A percentile compares a stretch with the other conserved stretches of the same genome.
phyloP scores from a whole-genome alignment of 2,888 invertebrate species.

The Thymelicus acteon region DNA sequence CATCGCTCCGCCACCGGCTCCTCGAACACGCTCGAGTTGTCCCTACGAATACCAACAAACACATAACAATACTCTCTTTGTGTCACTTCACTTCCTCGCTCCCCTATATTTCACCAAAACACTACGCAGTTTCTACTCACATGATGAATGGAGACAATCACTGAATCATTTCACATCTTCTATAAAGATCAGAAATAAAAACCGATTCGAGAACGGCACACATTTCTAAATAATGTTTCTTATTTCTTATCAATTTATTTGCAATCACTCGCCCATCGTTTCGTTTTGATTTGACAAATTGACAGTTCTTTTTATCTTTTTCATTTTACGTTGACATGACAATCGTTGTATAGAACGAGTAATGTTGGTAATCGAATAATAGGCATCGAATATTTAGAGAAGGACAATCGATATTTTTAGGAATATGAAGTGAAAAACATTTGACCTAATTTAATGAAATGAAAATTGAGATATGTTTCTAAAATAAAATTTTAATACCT shows the following conservation, averaged over 20 bases:
- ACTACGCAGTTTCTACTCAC: conserved; percentile 66
- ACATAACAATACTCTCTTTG: conserved; percentile 49
- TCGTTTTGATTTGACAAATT: conserved; percentile 47
- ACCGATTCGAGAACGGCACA: conserved; percentile 49
- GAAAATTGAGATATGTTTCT: no score
- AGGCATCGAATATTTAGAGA: no score
- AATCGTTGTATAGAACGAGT: no score
- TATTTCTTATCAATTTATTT: conserved; percentile 58
- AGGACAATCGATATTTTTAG: no score
- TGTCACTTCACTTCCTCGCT: conserved; percentile 54
- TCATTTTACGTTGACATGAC: not conserved
- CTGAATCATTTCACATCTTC: conserved; percentile 66
- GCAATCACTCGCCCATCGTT: conserved; percentile 56
- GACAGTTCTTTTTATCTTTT: conserved; percentile 14
- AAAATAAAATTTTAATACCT: no score
- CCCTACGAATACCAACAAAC: conserved; percentile 60
- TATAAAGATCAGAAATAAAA: conserved; percentile 48
- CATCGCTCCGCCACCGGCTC: conserved; percentile 78
- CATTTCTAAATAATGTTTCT: conserved; percentile 59
- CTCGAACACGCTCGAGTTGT: conserved; percentile 63
- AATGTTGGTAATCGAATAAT: no score
- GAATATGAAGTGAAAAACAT: no score
- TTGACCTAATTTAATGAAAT: no score
- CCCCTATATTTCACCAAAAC: conserved; percentile 55
- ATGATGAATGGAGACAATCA: conserved; percentile 57